These are phyloP conservation scores for Podilymbus podiceps DNA, from an alignment of 2,113 vertebrate genomes.

Conservation along the genomic window DNA sequence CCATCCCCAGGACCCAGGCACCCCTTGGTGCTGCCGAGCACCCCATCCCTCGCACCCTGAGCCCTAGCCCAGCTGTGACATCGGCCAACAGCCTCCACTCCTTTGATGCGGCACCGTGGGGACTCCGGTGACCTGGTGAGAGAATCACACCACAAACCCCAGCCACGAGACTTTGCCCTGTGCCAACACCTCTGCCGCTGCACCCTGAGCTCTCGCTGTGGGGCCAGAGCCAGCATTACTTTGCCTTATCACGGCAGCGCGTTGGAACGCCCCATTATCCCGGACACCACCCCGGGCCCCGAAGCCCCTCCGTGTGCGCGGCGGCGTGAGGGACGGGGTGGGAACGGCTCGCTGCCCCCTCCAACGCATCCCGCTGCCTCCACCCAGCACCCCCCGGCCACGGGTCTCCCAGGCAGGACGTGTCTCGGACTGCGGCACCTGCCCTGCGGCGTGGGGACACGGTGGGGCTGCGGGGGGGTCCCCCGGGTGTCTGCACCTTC, in stretches of 20 bases:
- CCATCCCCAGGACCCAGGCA: not conserved
- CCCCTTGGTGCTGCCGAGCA: not conserved
- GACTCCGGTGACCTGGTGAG: not conserved
- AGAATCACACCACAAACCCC: not conserved
- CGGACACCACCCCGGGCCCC: fast-evolving
- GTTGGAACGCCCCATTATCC: fast-evolving
- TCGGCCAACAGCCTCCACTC: fast-evolving
- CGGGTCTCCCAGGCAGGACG: not conserved
- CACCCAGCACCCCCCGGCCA: fast-evolving
- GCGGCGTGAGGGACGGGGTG: fast-evolving
- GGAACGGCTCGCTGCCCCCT: not conserved
- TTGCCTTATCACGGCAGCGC: fast-evolving
- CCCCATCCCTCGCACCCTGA: not conserved
- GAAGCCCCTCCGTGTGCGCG: not conserved
- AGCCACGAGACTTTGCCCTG: not conserved
- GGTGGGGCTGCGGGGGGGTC: not conserved
- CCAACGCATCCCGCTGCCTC: not conserved
- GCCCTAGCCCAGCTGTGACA: not conserved
- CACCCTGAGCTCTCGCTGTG: fast-evolving
- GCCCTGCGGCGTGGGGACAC: fast-evolving
- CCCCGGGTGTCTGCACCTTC: not conserved
- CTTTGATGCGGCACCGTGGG: not conserved
- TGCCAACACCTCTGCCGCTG: not conserved
- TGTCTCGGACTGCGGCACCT: not conserved
- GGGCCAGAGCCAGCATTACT: not conserved